These are phyloP conservation scores for Aegithalos caudatus DNA, from an alignment of 2,113 vertebrate species.

Conservation along the genomic window DNA sequence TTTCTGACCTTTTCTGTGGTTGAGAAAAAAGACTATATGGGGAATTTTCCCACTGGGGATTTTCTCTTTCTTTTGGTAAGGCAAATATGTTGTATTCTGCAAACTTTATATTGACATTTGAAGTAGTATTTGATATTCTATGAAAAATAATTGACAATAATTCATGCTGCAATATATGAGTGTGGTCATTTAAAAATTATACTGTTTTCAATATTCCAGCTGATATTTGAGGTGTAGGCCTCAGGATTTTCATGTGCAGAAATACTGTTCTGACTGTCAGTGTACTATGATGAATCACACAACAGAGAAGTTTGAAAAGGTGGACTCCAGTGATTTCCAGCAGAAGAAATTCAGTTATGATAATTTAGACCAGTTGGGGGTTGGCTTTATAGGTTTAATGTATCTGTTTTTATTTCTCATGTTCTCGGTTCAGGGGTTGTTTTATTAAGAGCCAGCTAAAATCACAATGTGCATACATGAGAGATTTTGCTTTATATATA, in stretches of 20 bases:
- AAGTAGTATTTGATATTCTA: background rate
- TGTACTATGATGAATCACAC: background rate
- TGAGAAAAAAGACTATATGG: background rate
- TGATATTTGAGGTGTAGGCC: background rate
- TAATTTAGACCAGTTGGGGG: background rate
- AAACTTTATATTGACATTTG: background rate
- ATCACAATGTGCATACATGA: background rate
- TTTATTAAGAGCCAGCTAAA: background rate
- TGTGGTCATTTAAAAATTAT: background rate
- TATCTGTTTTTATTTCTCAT: background rate
- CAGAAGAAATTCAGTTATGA: background rate
- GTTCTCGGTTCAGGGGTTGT: rapidly evolving
- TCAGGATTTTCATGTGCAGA: background rate
- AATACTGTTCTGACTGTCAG: background rate
- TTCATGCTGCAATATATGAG: rapidly evolving
- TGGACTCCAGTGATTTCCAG: background rate
- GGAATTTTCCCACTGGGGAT: background rate
- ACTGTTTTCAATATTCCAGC: background rate
- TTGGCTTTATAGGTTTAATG: background rate
- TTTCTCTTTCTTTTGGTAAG: background rate
- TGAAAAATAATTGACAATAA: background rate
- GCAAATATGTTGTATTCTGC: background rate
- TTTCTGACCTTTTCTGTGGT: background rate
- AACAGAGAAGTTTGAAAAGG: background rate
- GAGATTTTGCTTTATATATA: background rate